Conservation (phyloP, 64 coral and sea anemone species). For the Platygyra sinensis region DNA sequence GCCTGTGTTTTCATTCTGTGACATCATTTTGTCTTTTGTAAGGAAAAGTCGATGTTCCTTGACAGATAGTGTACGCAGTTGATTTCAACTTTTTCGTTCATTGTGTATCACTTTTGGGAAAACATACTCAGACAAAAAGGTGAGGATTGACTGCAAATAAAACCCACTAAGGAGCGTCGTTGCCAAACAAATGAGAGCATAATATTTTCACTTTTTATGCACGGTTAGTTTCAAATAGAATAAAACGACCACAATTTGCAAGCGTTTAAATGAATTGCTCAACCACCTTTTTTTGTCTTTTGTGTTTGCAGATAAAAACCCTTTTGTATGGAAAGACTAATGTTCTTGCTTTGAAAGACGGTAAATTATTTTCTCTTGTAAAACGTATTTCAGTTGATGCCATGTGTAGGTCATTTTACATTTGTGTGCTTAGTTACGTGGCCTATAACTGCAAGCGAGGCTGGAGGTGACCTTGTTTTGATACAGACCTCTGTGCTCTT, state of each 20-base stretch:
- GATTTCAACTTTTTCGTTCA: constrained; percentile 76
- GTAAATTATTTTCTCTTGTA: neutral
- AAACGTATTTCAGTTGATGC: too few relatives aligned
- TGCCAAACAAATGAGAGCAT: too few relatives aligned
- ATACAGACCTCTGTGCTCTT: too few relatives aligned
- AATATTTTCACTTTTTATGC: too few relatives aligned
- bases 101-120: constrained; percentile 84
- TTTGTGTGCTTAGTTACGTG: too few relatives aligned
- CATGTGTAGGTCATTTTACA: too few relatives aligned
- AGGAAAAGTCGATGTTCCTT: constrained; percentile 80
- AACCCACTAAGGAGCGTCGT: too few relatives aligned
- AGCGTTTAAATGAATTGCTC: neutral
- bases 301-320: constrained; percentile 63
- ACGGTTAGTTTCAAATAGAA: too few relatives aligned
- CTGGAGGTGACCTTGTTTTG: too few relatives aligned
- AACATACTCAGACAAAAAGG: constrained; percentile 72
- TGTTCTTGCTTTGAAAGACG: constrained; percentile 6
- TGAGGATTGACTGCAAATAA: neutral
- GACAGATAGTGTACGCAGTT: constrained; percentile 65
- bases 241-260: too few relatives aligned
- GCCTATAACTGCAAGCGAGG: too few relatives aligned
- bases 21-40: neutral
- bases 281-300: neutral
- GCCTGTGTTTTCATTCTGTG: too few relatives aligned
- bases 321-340: constrained; percentile 48